Conservation (phyloP, 2,888 invertebrate genomes). For the Sphaerophoria rueppellii region DNA sequence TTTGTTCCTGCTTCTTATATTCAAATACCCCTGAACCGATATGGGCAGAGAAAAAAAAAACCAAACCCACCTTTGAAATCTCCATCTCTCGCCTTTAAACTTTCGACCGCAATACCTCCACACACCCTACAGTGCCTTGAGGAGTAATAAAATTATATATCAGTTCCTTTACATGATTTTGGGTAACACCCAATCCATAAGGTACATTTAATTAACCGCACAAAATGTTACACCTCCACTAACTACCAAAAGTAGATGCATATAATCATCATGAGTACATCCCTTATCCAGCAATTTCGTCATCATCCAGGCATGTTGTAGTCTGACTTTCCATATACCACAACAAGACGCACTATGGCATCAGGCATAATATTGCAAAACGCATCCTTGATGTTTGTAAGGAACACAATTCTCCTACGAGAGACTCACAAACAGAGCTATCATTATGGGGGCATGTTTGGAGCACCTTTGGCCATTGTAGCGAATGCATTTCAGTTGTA, state of each 20-base stretch:
- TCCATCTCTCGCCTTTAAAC: slow-evolving; percentile 28
- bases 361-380: slow-evolving; percentile 42
- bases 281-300: background rate
- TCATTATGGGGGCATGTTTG: slow-evolving; percentile 57
- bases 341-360: slow-evolving; percentile 54
- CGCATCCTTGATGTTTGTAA: slow-evolving; percentile 60
- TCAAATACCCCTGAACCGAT: background rate
- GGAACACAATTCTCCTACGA: slow-evolving; percentile 26
- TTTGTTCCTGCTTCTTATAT: background rate
- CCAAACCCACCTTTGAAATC: background rate
- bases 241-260: slow-evolving; percentile 3
- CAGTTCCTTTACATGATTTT: slow-evolving; percentile 63
- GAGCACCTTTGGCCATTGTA: slow-evolving; percentile 67
- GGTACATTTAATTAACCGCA: slow-evolving; percentile 75
- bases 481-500: slow-evolving; percentile 20
- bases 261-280: slow-evolving; percentile 17
- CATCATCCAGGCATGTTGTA: background rate
- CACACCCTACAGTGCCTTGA: background rate
- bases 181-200: slow-evolving; percentile 74
- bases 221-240: slow-evolving; percentile 60
- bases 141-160: slow-evolving; percentile 53
- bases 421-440: slow-evolving; percentile 24
- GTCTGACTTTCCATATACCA: slow-evolving; percentile 38
- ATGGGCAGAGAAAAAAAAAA: background rate
- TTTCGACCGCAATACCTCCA: background rate